These are phyloP conservation scores for Peromyscus aztecus DNA, from an alignment of 2,797 vertebrate species.

Conservation along the genomic window DNA sequence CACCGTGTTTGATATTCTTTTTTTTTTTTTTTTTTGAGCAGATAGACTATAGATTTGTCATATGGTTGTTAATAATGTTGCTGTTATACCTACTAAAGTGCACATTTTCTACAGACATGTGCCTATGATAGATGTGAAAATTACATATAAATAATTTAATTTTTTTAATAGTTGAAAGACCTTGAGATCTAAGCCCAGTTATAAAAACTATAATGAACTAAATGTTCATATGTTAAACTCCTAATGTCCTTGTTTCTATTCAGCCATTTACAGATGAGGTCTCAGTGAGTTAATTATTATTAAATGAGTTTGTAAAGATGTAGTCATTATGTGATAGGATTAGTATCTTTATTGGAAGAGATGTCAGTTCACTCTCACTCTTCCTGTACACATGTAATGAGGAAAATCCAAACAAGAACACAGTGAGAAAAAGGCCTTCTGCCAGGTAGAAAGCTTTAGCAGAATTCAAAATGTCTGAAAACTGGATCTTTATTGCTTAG, in stretches of 20 bases:
- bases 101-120: background rate
- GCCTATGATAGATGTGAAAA: background rate
- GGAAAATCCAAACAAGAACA: background rate
- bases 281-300: background rate
- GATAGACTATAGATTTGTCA: background rate
- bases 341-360: background rate
- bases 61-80: background rate
- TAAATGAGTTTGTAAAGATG: background rate
- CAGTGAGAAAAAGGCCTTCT: background rate
- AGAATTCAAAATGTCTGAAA: background rate
- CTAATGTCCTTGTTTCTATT: background rate
- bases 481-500: background rate
- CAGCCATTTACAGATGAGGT: background rate
- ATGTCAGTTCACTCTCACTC: background rate
- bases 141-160: background rate
- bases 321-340: background rate
- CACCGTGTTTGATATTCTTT: background rate
- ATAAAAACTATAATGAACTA: background rate
- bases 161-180: background rate
- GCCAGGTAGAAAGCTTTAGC: background rate
- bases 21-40: background rate
- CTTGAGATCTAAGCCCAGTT: background rate
- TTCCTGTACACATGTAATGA: background rate
- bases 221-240: background rate
- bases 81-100: background rate